Evolutionary conservation across 2,888 invertebrate species (phyloP), one percentile per base, ranked within the genome.

Genomic region (Dione vanillae): DNA sequence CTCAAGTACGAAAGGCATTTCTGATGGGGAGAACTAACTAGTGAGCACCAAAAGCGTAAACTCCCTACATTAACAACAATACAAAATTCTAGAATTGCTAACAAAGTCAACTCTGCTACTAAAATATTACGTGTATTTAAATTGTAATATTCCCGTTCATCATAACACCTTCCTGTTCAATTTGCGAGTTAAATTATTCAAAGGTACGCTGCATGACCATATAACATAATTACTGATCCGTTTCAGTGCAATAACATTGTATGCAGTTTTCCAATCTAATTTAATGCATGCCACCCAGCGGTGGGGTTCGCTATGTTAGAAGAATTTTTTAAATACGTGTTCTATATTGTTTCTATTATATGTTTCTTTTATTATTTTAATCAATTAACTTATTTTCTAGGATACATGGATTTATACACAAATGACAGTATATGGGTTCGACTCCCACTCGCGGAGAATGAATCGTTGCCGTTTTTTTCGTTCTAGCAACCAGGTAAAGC

Each of bases 191-290:
- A 51, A 64, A 64, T 51, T 64, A 64, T 64, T 64, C 64, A 51
- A 64, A 64, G 37, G 45, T 27, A 61, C 27, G 45, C 61, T 27
- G 51, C 19, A 40, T 64, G 45, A 47, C 12, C 62, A 64, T 51
- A 64, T 64, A 64, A 64, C 64, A 19, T 51, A 51, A 51, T 64
- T 64, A 64, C 64, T 49, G 64, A 64, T 64, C 49, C 64, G 64
- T 64, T 64, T 64, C 49, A 64, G 12, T 40, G 64, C 16, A 40
- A 51, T 51, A 40, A 19, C 64, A 51, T 1, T 51, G 51, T 51
- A 51, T 64, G 64, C 64, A 64, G 64, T 64, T 64, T 64, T 64
- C 51, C 64, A 64, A 64, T 64, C 20, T 64, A 64, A 64, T 51
- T 64, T 64, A 64, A 64, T 64, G 64, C 64, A 49, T 64, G 49